phyloP scores from a whole-genome alignment of 1,140 invertebrate genomes.

The Atopsyche davidsoni region DNA sequence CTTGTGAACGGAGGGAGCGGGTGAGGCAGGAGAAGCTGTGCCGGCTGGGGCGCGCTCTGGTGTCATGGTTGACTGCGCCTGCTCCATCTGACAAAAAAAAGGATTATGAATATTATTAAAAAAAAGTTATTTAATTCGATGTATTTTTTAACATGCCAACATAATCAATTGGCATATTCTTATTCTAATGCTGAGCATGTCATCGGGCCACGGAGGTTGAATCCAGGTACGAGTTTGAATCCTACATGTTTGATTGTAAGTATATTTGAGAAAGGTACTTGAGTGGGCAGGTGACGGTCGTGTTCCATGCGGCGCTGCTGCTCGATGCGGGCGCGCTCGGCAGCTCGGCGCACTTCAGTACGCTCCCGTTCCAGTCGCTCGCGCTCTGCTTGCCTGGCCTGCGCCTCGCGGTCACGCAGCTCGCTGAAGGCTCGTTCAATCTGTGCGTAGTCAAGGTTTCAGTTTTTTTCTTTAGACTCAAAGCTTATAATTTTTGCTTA shows the following conservation, averaged over 20 bases:
- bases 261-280: too few relatives aligned
- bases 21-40: constrained; percentile 2
- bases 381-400: constrained; percentile 34
- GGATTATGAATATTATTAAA: too few relatives aligned
- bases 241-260: too few relatives aligned
- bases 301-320: constrained; percentile 38
- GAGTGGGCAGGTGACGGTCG: constrained; percentile 24
- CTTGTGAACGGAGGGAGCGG: constrained; percentile 38
- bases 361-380: constrained; percentile 40
- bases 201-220: too few relatives aligned
- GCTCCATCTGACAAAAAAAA: too few relatives aligned
- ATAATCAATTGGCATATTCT: too few relatives aligned
- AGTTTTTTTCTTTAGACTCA: too few relatives aligned
- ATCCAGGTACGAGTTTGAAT: too few relatives aligned
- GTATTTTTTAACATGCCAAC: too few relatives aligned
- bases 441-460: constrained; percentile 30
- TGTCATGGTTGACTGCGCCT: background rate
- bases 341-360: constrained; percentile 34
- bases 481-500: background rate
- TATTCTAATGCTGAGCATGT: too few relatives aligned
- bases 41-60: constrained; percentile 1
- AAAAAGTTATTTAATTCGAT: too few relatives aligned
- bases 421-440: constrained; percentile 43
- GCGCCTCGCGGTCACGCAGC: constrained; percentile 38
- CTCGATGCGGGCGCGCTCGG: constrained; percentile 42